phyloP scores from a whole-genome alignment of 2,888 invertebrate species.

The Pandemis corylana region DNA sequence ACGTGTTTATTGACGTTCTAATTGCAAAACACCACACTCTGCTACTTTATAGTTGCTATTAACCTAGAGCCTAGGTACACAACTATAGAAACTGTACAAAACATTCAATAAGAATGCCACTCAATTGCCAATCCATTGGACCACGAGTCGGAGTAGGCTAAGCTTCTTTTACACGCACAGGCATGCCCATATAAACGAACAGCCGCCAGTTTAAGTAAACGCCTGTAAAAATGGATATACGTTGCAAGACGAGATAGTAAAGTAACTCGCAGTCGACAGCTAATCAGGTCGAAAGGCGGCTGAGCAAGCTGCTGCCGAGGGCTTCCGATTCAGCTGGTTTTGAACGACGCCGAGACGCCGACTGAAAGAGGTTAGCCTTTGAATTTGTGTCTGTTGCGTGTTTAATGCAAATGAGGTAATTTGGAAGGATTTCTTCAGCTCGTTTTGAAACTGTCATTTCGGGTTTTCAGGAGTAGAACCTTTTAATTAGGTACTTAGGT shows the following conservation, averaged over 20 bases:
- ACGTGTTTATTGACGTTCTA: too few species aligned
- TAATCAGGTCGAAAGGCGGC: constrained; percentile 57
- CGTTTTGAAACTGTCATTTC: not conserved
- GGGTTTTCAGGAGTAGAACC: not conserved
- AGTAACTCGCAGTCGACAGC: constrained; percentile 11
- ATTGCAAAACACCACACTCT: too few species aligned
- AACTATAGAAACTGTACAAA: too few species aligned
- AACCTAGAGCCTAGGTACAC: too few species aligned
- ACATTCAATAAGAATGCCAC: too few species aligned
- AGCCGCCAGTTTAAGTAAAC: too few species aligned
- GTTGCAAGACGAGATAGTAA: not conserved
- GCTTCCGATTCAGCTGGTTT: not conserved
- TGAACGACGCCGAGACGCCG: not conserved
- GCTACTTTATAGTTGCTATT: too few species aligned
- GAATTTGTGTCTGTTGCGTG: not conserved
- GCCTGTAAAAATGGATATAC: not conserved
- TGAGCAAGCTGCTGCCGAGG: constrained; percentile 38
- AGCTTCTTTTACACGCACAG: too few species aligned
- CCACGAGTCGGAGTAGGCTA: too few species aligned
- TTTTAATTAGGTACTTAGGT: too few species aligned
- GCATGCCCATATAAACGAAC: too few species aligned
- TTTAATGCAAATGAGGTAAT: not conserved
- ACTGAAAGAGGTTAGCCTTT: constrained; percentile 6
- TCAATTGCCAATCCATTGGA: too few species aligned
- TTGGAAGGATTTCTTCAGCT: not conserved